These are phyloP conservation scores for Premnoplex brunnescens DNA, from an alignment of 2,797 vertebrate genomes.

Conservation along the genomic window DNA sequence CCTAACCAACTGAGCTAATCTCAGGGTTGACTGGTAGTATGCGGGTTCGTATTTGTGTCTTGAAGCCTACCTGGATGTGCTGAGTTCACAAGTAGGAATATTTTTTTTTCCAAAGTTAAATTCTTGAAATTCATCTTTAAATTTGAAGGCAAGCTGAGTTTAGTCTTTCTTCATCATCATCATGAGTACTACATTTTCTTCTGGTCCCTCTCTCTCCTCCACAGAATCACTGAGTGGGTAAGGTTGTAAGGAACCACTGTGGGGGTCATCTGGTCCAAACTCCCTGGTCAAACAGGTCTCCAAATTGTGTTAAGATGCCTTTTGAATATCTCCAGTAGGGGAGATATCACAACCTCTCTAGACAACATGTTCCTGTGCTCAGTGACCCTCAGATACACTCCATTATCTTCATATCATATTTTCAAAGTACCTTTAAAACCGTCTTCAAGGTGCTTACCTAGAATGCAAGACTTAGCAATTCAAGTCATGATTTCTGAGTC, in stretches of 20 bases:
- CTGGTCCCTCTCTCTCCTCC: not conserved
- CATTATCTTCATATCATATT: not conserved
- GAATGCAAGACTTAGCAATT: not conserved
- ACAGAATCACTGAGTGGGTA: not conserved
- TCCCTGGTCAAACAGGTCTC: not conserved
- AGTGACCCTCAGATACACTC: not conserved
- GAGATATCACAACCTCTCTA: not conserved
- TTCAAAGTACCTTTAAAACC: not conserved
- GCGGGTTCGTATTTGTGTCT: not conserved
- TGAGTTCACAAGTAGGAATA: not conserved
- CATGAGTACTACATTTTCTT: not conserved
- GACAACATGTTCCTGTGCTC: not conserved
- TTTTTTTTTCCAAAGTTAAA: not conserved
- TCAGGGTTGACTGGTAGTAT: not conserved
- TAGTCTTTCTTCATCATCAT: not conserved
- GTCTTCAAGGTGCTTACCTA: not conserved
- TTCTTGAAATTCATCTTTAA: not conserved
- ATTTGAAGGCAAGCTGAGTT: not conserved
- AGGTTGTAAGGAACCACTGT: not conserved
- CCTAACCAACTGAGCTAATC: not conserved
- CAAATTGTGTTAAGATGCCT: not conserved
- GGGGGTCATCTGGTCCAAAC: not conserved
- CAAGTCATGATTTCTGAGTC: not conserved
- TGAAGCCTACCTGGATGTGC: not conserved
- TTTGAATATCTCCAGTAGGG: not conserved